A percentile compares a stretch with the other conserved stretches of the same genome.
These are phyloP conservation scores for Megalonaias nervosa DNA, from an alignment of 1,140 invertebrate species.

Conservation along the genomic window DNA sequence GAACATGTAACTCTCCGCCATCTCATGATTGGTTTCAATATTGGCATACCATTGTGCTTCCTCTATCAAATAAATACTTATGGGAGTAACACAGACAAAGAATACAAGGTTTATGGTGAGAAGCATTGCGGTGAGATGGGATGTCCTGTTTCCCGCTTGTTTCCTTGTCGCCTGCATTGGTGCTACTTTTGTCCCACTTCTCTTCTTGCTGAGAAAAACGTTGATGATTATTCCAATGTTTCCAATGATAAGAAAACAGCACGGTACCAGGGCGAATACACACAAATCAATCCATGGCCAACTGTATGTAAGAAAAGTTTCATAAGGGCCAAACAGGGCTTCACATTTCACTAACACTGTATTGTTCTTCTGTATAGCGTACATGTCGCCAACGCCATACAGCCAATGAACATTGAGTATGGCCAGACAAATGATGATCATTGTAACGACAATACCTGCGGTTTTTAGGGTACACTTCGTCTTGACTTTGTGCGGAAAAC, in stretches of 20 bases:
- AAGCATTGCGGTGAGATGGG: constrained; percentile 17
- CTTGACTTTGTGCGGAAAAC: constrained; percentile 41
- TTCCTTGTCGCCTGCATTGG: neutral
- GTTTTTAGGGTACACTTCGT: constrained; percentile 24
- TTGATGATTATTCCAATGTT: constrained; percentile 18
- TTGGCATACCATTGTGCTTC: constrained; percentile 5
- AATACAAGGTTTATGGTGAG: constrained; percentile 26
- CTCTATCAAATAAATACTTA: constrained; percentile 29
- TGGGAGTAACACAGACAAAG: constrained; percentile 23
- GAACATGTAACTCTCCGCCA: constrained; percentile 7
- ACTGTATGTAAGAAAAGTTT: constrained; percentile 4
- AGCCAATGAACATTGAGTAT: constrained; percentile 27
- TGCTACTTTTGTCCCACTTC: constrained; percentile 4
- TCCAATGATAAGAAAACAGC: constrained; percentile 14
- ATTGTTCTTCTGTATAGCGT: neutral
- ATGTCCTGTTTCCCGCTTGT: constrained; percentile 1
- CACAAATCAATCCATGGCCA: constrained; percentile 37
- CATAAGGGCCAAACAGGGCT: constrained; percentile 3
- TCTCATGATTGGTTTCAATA: neutral
- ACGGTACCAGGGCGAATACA: constrained; percentile 17
- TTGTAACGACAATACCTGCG: neutral
- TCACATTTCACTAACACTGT: neutral
- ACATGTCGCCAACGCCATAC: constrained; percentile 13
- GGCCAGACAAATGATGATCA: constrained; percentile 1
- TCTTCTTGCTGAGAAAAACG: constrained; percentile 21